These are phyloP conservation scores for Discoglossus pictus DNA, from an alignment of 2,797 vertebrate species.

Conservation along the genomic window DNA sequence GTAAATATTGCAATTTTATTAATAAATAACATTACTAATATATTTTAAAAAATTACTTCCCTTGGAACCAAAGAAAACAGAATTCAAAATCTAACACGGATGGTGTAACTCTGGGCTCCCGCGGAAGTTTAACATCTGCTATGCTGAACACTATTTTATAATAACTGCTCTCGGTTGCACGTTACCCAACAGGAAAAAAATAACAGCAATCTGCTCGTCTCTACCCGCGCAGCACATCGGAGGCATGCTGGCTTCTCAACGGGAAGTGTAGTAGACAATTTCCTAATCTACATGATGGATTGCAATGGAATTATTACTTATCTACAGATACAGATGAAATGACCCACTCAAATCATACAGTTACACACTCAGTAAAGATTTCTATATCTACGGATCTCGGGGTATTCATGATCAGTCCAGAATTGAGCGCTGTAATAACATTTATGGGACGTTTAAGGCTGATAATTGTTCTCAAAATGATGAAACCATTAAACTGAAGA, in stretches of 20 bases:
- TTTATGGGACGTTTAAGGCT: constrained; percentile 34
- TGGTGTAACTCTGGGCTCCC: no score
- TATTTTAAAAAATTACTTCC: no score
- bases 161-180: background rate
- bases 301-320: constrained; percentile 34
- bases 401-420: background rate
- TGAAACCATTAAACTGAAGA: background rate
- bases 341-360: constrained; percentile 19
- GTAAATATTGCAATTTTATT: no score
- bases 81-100: no score
- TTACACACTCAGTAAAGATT: constrained; percentile 9
- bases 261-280: constrained; percentile 24
- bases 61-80: no score
- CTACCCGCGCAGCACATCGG: background rate
- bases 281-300: constrained; percentile 42
- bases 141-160: no score
- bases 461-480: constrained; percentile 21
- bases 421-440: constrained; percentile 20
- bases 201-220: constrained; percentile 6
- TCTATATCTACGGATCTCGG: constrained; percentile 2
- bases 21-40: no score
- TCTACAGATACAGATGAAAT: constrained; percentile 38
- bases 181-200: constrained; percentile 24
- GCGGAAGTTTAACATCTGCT: no score
- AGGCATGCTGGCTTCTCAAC: constrained; percentile 20